These are phyloP conservation scores for Xenentodon cancila DNA, from an alignment of 2,797 vertebrate genomes.

Conservation along the genomic window DNA sequence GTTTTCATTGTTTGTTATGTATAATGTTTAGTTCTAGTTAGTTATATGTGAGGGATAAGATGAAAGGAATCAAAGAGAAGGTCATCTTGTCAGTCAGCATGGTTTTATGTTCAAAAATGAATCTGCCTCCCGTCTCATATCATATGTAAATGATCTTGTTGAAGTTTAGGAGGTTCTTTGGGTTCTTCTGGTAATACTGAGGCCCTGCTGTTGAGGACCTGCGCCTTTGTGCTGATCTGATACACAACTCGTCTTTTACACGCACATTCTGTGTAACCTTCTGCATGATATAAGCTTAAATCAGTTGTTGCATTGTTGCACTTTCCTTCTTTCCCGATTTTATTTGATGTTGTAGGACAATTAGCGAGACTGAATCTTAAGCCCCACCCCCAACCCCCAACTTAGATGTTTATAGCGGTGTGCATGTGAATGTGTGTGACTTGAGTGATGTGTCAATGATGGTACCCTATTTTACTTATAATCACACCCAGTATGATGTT, in stretches of 20 bases:
- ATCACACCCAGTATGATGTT: conserved; percentile 75
- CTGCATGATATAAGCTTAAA: conserved; percentile 89
- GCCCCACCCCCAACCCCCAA: conserved; percentile 34
- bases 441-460: conserved; percentile 66
- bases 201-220: conserved; percentile 33
- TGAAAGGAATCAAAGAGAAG: conserved; percentile 10
- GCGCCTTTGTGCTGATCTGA: conserved; percentile 77
- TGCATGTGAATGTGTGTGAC: conserved; percentile 63
- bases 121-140: too few relatives aligned
- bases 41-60: not conserved
- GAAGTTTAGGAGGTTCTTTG: not conserved
- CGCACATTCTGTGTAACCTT: conserved; percentile 78
- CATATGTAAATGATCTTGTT: too few relatives aligned
- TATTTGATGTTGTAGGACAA: conserved; percentile 56
- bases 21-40: not conserved
- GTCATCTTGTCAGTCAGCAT: too few relatives aligned
- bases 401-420: conserved; percentile 52
- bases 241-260: conserved; percentile 91
- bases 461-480: conserved; percentile 78
- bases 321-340: conserved; percentile 80
- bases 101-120: too few relatives aligned
- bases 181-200: conserved; percentile 45
- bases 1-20: conserved; percentile 8
- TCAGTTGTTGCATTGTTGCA: conserved; percentile 98
- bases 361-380: conserved; percentile 35